These are phyloP conservation scores for Perca flavescens DNA, from an alignment of 2,113 vertebrate species.

Conservation along the genomic window DNA sequence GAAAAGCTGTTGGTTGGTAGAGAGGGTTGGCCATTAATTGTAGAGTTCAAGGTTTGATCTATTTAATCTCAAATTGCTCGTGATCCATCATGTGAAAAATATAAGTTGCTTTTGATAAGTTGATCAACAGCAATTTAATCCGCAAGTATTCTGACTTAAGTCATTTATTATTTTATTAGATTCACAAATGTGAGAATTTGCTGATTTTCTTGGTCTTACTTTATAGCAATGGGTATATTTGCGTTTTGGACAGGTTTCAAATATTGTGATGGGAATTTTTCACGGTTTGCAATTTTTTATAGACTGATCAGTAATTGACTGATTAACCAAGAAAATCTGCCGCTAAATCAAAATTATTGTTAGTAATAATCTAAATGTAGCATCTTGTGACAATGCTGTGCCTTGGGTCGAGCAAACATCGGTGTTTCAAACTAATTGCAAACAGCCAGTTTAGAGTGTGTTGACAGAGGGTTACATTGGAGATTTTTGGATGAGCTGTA, in stretches of 20 bases:
- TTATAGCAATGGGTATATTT: neutral
- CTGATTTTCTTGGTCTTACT: neutral
- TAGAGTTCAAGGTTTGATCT: neutral
- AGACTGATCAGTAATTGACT: neutral
- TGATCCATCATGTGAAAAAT: neutral
- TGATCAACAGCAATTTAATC: neutral
- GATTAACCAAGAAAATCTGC: neutral
- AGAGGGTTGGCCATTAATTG: neutral
- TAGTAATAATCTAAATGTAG: neutral
- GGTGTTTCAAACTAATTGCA: neutral
- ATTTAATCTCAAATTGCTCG: neutral
- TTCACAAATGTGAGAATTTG: neutral
- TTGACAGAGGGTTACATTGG: neutral
- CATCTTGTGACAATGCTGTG: neutral
- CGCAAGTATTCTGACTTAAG: neutral
- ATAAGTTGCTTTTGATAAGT: neutral
- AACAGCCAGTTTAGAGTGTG: neutral
- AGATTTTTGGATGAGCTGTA: neutral
- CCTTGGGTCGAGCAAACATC: neutral
- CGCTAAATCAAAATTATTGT: neutral
- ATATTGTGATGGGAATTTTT: neutral
- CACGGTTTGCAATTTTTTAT: neutral
- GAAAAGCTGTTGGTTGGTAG: neutral
- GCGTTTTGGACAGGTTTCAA: neutral
- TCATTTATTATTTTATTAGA: neutral